Evolutionary conservation across 2,797 vertebrate species (phyloP), one percentile per base, ranked within the genome.

Genomic region (Aulostomus chinensis): DNA sequence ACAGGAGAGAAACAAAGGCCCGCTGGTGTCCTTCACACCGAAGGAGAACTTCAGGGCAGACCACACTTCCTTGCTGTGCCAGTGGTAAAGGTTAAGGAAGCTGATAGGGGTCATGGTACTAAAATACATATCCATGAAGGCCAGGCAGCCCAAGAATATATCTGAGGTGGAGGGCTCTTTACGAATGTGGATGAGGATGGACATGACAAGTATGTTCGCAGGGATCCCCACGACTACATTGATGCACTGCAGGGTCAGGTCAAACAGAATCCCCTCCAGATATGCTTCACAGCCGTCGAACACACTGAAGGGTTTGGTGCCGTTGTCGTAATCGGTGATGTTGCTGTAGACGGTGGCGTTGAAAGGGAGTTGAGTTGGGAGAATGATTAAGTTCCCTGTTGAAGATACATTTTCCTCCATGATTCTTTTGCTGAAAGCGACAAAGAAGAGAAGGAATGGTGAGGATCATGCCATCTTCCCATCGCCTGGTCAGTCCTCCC

Each of bases 21-120:
- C 88, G 1, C 83, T 91, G 9, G 89, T 90, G 71, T 92, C 91
- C 67, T 93, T 93, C 13, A 93, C 87, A 0, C 90, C 90, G 0
- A 21, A 93, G 29, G 86, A 70, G 63, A 93, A 92, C 57, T 88
- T 88, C 2, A 85, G 0, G 0, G 89, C 58, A 0, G 24, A 72
- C 86, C 30, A 92, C 26, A 67, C 80, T 1, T 26, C 9, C 26
- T 78, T 86, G 65, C 84, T 91, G 1, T 68, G 4, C 90, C 81
- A 90, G 51, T 74, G 15, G 58, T 86, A 91, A 4, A 91, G 2
- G 55, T 93, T 93, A 2, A 87, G 20, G n/a, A 87, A 80, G 28
- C 1, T 69, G 26, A 92, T 1, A 0, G 88, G 80, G 16, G 88
- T 80, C 81, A 88, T 89, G 45, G 37, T n/a, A 4, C 91, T 65